Evolutionary conservation across 1,140 invertebrate genomes (phyloP).

Genomic region (Heliconius hewitsoni): DNA sequence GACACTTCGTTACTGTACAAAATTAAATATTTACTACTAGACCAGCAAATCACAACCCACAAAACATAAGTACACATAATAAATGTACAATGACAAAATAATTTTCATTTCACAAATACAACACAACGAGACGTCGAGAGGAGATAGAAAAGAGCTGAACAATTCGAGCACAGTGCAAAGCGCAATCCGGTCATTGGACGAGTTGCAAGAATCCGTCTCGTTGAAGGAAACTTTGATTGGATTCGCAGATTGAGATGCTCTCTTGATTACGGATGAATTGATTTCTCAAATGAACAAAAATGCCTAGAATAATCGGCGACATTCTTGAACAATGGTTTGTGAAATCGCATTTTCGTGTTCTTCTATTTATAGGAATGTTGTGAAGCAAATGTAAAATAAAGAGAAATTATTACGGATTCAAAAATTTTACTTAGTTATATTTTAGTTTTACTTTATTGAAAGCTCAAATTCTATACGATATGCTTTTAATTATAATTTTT

Average conservation of each 20-base stretch:
- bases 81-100: not conserved
- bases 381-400: too few species aligned
- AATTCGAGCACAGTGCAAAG: not conserved
- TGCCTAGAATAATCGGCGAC: not conserved
- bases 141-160: slow-evolving; percentile 4
- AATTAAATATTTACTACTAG: too few species aligned
- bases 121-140: not conserved
- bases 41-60: too few species aligned
- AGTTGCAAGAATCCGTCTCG: slow-evolving; percentile 35
- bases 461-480: too few species aligned
- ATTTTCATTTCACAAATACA: not conserved
- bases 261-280: slow-evolving; percentile 8
- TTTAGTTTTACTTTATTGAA: too few species aligned
- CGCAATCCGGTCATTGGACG: slow-evolving; percentile 21
- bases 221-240: slow-evolving; percentile 40
- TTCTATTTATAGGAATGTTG: not conserved
- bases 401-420: too few species aligned
- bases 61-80: not conserved
- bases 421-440: too few species aligned
- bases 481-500: too few species aligned
- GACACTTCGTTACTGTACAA: too few species aligned
- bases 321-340: not conserved
- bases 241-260: slow-evolving; percentile 27
- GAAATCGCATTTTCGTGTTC: not conserved
- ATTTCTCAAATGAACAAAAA: slow-evolving; percentile 11